Evolutionary conservation across 1,140 invertebrate genomes (phyloP), one percentile per base, ranked within the genome.

Genomic region (Planococcus citri): DNA sequence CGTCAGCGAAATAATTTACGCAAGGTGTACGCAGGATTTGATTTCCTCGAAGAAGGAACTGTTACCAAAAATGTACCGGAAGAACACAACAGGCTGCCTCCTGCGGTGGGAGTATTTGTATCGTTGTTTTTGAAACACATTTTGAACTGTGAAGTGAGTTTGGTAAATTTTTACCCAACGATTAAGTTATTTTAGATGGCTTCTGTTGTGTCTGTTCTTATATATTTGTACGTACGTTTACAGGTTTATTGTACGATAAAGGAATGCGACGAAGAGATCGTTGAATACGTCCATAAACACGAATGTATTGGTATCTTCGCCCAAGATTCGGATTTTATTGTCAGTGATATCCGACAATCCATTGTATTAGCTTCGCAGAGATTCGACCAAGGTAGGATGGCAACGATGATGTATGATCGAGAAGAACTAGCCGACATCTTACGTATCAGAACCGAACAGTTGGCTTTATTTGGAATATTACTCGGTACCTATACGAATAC

Each of bases 401-500:
- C n/a, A 3, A 69, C 68, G 8, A 6, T 33, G 9, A 1, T 10
- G 2, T 69, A 69, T 24, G 68, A 69, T 22, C 27, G 68, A n/a
- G 1, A 69, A 3, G 10, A 10, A 10, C 20, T 69, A 2, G 27
- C 27, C 1, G 37, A 37, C 1, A 21, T 10, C 37, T 27, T 69
- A 27, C 17, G 22, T 3, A 33, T 69, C n/a, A 9, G 24, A 69
- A 10, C 9, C 9, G 10, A 17, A 1, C 27, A 38, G 27, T 37
- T 69, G 17, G 27, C 27, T 17, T 21, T 69, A 10, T 69, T 69
- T 6, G 68, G 27, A 38, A 37, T 37, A 33, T 24, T 69, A 29
- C 20, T 29, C n/a, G 20, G 68, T 14, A 78, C 78, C 73, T 77
- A 79, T 73, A 71, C 77, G 27, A 73, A 78, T 14, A 71, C 70